These are phyloP conservation scores for Pristis pectinata DNA, from an alignment of 2,797 vertebrate species.

Conservation along the genomic window DNA sequence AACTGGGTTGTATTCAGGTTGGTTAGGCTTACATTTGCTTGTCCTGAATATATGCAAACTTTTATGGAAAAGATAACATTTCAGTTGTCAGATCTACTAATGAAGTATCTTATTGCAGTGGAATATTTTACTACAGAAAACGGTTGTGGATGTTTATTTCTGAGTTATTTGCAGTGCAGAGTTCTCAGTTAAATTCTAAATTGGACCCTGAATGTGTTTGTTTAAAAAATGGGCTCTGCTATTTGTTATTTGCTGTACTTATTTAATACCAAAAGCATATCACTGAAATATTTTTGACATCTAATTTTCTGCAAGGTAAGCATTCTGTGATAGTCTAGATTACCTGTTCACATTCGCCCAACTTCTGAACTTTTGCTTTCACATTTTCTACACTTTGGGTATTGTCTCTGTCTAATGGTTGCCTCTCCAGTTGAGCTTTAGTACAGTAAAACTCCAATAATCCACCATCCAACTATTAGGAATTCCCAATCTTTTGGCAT, in stretches of 20 bases:
- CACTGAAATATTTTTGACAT: too few relatives aligned
- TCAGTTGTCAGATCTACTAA: not conserved
- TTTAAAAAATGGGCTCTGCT: not conserved
- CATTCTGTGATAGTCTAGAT: not conserved
- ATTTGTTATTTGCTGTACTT: not conserved
- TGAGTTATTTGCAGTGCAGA: not conserved
- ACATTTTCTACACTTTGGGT: not conserved
- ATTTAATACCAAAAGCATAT: not conserved
- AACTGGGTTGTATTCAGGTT: not conserved
- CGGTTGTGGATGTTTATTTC: not conserved
- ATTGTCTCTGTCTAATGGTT: not conserved
- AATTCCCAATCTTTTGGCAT: too few relatives aligned
- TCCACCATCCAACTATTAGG: too few relatives aligned
- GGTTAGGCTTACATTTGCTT: not conserved
- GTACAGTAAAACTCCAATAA: too few relatives aligned
- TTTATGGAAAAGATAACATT: not conserved
- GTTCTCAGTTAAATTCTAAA: not conserved
- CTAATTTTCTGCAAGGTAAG: not conserved
- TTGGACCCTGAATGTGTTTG: too few relatives aligned
- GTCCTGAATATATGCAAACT: not conserved
- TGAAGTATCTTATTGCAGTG: not conserved
- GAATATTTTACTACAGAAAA: not conserved
- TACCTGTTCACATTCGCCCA: not conserved
- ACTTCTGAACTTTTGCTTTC: not conserved
- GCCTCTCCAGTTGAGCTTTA: not conserved